Conservation (phyloP, 2,888 invertebrate genomes). For the Parnassius smintheus region DNA sequence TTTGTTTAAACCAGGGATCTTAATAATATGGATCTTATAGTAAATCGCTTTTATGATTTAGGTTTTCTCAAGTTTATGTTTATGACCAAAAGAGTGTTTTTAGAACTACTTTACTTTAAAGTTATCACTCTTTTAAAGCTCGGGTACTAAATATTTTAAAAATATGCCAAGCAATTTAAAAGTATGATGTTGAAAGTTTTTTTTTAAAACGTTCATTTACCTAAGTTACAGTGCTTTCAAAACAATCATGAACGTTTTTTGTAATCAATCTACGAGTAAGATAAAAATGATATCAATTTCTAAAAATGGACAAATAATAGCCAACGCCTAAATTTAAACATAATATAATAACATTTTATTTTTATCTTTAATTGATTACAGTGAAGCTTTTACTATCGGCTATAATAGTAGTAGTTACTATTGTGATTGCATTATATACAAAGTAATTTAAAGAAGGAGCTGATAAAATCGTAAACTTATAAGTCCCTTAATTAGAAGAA, state of each 20-base stretch:
- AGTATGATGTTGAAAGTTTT: slow-evolving; percentile 22
- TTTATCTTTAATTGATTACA: too few species aligned
- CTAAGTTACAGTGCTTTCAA: not conserved
- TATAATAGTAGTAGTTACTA: too few species aligned
- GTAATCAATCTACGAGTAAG: not conserved
- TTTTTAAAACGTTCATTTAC: slow-evolving; percentile 6
- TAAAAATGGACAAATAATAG: not conserved
- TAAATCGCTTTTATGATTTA: slow-evolving; percentile 66
- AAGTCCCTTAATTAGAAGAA: too few species aligned
- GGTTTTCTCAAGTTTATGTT: slow-evolving; percentile 51
- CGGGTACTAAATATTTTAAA: slow-evolving; percentile 48
- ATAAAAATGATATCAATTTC: slow-evolving; percentile 2
- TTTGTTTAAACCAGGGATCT: slow-evolving; percentile 36
- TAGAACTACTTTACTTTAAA: slow-evolving; percentile 46
- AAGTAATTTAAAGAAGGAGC: too few species aligned
- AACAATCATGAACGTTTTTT: slow-evolving; percentile 26
- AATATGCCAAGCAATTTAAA: slow-evolving; percentile 2
- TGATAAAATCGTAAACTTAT: too few species aligned
- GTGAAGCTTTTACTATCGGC: too few species aligned
- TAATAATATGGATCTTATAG: slow-evolving; percentile 39
- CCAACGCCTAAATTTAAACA: not conserved
- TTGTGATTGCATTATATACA: too few species aligned
- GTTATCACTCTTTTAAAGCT: slow-evolving; percentile 39
- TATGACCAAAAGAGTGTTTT: slow-evolving; percentile 57
- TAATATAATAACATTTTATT: too few species aligned